Evolutionary conservation across 2,113 vertebrate genomes (phyloP).

Genomic region (Athene cunicularia): DNA sequence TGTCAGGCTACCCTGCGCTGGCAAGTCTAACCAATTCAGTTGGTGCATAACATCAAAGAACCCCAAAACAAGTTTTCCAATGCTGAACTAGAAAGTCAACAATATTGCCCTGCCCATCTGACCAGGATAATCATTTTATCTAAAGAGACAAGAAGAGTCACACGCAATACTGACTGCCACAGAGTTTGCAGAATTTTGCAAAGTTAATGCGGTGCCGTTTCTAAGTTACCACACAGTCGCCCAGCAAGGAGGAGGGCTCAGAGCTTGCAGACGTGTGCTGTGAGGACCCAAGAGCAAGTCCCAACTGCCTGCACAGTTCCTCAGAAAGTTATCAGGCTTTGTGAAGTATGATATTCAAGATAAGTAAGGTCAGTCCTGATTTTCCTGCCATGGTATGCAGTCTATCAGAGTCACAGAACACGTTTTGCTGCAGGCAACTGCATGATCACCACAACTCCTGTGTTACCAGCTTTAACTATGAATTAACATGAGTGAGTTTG

Average conservation of each 20-base stretch:
- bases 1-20: neutral
- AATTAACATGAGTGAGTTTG: neutral
- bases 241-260: neutral
- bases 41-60: neutral
- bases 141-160: neutral
- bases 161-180: neutral
- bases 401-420: constrained; percentile 12
- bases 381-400: neutral
- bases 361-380: constrained; percentile 21
- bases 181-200: neutral
- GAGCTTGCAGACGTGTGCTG: neutral
- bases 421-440: constrained; percentile 31
- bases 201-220: neutral
- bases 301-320: neutral
- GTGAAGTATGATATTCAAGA: neutral
- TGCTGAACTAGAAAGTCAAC: neutral
- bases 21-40: neutral
- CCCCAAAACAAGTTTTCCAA: neutral
- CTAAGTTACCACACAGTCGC: neutral
- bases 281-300: neutral
- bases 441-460: neutral
- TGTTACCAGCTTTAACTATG: neutral
- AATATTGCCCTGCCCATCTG: neutral
- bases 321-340: neutral
- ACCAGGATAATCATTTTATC: neutral